These are phyloP conservation scores for Epistrophe grossulariae DNA, from an alignment of 2,888 invertebrate species.

Conservation along the genomic window DNA sequence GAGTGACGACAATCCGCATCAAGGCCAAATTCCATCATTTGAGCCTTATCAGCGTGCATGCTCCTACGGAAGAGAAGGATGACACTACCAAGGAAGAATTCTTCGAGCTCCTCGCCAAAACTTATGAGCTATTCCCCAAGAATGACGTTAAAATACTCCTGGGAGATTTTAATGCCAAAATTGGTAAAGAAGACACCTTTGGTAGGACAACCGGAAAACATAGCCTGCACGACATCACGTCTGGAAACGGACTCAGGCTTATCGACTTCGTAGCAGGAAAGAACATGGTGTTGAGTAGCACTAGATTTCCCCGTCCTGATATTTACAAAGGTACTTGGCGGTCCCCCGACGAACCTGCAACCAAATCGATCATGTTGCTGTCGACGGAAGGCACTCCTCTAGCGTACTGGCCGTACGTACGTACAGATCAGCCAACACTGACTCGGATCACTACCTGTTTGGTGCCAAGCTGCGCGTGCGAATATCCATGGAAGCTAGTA, in stretches of 20 bases:
- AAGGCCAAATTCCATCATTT: neutral
- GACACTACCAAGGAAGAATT: too few relatives aligned
- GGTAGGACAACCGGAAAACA: neutral
- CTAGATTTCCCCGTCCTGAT: too few relatives aligned
- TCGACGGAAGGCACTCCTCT: neutral
- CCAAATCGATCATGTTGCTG: neutral
- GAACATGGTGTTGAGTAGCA: neutral
- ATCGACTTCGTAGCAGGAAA: neutral
- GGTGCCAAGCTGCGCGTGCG: neutral
- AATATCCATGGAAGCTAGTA: neutral
- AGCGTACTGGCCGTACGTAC: neutral
- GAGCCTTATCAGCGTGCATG: neutral
- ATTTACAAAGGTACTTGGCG: neutral
- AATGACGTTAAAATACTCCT: neutral
- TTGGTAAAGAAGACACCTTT: neutral
- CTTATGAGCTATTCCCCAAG: neutral
- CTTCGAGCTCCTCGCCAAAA: too few relatives aligned
- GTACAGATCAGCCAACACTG: neutral
- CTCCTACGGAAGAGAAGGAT: too few relatives aligned
- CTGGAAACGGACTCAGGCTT: neutral
- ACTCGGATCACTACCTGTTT: too few relatives aligned
- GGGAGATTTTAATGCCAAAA: neutral
- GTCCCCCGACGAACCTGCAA: too few relatives aligned
- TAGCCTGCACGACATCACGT: neutral
- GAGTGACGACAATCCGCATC: conserved; percentile 3